These are phyloP conservation scores for Lysandra coridon DNA, from an alignment of 2,888 invertebrate genomes.

Conservation along the genomic window DNA sequence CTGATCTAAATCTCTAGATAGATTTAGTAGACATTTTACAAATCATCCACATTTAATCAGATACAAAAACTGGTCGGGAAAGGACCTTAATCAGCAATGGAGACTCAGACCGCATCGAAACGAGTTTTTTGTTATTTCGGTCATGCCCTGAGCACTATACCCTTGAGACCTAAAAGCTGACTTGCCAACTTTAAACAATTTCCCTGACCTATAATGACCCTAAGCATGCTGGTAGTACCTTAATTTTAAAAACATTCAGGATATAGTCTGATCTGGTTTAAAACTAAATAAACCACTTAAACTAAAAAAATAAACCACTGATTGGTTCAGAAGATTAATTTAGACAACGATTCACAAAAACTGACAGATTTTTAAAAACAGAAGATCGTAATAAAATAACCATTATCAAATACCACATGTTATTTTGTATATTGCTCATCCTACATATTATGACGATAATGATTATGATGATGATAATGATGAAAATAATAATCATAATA, in stretches of 20 bases:
- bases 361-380: too few relatives aligned
- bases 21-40: neutral
- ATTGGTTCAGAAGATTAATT: too few relatives aligned
- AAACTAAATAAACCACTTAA: too few relatives aligned
- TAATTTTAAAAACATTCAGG: neutral
- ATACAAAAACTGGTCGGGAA: neutral
- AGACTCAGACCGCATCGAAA: neutral
- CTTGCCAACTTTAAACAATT: neutral
- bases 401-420: too few relatives aligned
- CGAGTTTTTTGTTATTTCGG: conserved; percentile 29
- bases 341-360: too few relatives aligned
- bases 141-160: conserved; percentile 19
- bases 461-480: too few relatives aligned
- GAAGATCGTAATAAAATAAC: too few relatives aligned
- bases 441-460: too few relatives aligned
- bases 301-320: too few relatives aligned
- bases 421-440: too few relatives aligned
- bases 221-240: neutral
- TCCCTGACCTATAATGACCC: neutral
- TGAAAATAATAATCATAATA: too few relatives aligned
- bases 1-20: neutral
- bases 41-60: neutral
- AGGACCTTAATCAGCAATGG: conserved; percentile 18
- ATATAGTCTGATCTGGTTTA: too few relatives aligned
- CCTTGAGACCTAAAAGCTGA: conserved; percentile 23